phyloP scores from a whole-genome alignment of 1,140 invertebrate genomes.

The Polypedilum vanderplanki region DNA sequence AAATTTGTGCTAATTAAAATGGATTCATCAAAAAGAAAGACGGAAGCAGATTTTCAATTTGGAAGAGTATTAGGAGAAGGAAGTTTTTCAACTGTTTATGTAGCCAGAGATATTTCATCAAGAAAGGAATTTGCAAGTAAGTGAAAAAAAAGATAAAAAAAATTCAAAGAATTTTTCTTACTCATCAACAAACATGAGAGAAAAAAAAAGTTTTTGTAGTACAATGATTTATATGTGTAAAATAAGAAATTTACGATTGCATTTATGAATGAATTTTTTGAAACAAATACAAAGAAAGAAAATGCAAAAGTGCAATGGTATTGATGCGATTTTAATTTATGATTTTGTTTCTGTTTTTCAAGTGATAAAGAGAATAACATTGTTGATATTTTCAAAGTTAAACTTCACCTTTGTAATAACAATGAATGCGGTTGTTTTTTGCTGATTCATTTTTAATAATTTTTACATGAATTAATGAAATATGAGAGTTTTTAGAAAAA shows the following conservation, averaged over 20 bases:
- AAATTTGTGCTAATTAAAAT: background rate
- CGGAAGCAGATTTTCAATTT: constrained; percentile 87
- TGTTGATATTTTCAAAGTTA: no score
- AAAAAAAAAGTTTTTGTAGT: background rate
- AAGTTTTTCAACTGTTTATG: constrained; percentile 91
- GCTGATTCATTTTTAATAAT: no score
- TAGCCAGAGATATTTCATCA: constrained; percentile 85
- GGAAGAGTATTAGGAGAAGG: constrained; percentile 93
- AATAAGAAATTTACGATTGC: background rate
- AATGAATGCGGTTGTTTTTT: no score
- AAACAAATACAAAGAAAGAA: background rate
- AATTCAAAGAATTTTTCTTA: constrained; percentile 30
- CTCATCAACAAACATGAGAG: background rate
- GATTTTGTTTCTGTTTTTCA: constrained; percentile 26
- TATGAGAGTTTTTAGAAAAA: no score
- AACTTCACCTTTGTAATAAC: no score
- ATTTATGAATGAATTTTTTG: constrained; percentile 23
- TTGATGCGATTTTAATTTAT: constrained; percentile 30
- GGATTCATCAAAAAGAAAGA: constrained; percentile 50
- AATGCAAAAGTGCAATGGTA: background rate
- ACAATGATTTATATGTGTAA: background rate
- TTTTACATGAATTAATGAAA: no score
- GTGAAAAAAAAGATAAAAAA: constrained; percentile 41
- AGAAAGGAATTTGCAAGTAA: constrained; percentile 89
- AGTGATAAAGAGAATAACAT: no score